Percentiles rank a stretch among this genome's conserved stretches.
Evolutionary conservation across 2,888 invertebrate species (phyloP).

Genomic region (Podotricha telesiphe): DNA sequence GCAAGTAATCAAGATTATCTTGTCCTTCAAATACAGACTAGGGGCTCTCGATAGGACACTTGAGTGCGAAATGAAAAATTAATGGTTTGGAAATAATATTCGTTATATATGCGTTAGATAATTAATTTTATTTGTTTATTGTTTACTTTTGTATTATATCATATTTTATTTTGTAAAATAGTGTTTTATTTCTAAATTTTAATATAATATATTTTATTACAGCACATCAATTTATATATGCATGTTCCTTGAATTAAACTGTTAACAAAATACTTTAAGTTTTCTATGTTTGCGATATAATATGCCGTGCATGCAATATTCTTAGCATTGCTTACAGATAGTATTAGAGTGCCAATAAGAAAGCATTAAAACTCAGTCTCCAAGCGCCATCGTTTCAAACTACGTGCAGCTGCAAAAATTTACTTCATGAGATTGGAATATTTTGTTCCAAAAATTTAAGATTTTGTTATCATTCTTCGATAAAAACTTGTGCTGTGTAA

Average conservation of each 20-base stretch:
- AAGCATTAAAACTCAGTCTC: conserved; percentile 14
- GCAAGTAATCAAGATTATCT: conserved; percentile 64
- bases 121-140: conserved; percentile 46
- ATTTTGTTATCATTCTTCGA: not conserved
- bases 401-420: conserved; percentile 11
- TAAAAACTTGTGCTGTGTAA: no score
- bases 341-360: conserved; percentile 12
- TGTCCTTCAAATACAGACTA: conserved; percentile 60
- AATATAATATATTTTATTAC: no score
- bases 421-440: not conserved
- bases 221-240: no score
- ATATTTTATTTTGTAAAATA: no score
- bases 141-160: no score
- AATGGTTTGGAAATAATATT: conserved; percentile 76
- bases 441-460: conserved; percentile 1
- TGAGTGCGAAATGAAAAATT: conserved; percentile 73
- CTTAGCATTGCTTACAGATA: conserved; percentile 5
- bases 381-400: conserved; percentile 3
- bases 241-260: not conserved
- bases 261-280: not conserved
- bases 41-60: conserved; percentile 70
- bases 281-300: not conserved
- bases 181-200: no score
- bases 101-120: conserved; percentile 66
- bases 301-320: conserved; percentile 3